Conservation (phyloP, 2,888 invertebrate genomes). For the Eilema depressum region DNA sequence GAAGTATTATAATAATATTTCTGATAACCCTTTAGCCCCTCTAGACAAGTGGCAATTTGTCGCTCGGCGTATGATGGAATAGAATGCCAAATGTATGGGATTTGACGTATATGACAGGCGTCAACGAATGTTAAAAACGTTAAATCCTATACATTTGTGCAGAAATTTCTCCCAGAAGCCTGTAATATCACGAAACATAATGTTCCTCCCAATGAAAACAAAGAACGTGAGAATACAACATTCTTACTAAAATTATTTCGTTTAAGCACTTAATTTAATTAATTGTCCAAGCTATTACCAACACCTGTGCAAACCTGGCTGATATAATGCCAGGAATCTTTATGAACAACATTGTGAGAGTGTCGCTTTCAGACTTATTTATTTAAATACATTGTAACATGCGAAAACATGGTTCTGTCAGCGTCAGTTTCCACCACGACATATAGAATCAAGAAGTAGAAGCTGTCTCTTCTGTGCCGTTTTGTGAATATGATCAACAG, state of each 20-base stretch:
- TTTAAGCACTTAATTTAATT: constrained; percentile 14
- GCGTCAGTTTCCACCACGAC: neutral
- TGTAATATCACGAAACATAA: neutral
- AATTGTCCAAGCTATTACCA: constrained; percentile 10
- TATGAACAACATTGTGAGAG: constrained; percentile 3
- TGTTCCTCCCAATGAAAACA: neutral
- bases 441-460: neutral
- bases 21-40: too few relatives aligned
- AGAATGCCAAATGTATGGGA: too few relatives aligned
- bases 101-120: too few relatives aligned
- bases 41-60: too few relatives aligned
- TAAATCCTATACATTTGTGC: too few relatives aligned
- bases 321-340: constrained; percentile 12
- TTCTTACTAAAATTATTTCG: constrained; percentile 2
- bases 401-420: neutral
- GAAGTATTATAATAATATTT: too few relatives aligned
- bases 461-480: neutral
- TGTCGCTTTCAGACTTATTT: constrained; percentile 3
- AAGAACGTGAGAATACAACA: neutral
- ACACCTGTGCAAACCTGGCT: constrained; percentile 4
- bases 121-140: too few relatives aligned
- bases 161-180: too few relatives aligned
- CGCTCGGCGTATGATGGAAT: too few relatives aligned
- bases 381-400: neutral
- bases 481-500: too few relatives aligned